Evolutionary conservation across 2,797 vertebrate species (phyloP).

Genomic region (Cyprinella venusta): DNA sequence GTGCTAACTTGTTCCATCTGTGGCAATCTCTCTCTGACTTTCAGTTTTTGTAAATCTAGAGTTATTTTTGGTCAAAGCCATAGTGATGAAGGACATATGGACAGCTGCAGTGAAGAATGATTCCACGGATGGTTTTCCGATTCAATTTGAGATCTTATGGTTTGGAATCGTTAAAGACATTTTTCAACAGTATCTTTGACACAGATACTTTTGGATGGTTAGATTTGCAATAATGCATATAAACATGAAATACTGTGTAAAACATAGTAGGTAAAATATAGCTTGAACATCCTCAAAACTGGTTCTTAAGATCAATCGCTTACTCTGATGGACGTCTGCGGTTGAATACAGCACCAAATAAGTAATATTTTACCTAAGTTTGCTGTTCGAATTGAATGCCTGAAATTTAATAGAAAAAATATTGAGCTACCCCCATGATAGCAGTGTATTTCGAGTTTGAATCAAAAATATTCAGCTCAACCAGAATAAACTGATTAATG

Average conservation of each 20-base stretch:
- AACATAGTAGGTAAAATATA: background rate
- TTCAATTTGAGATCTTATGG: conserved; percentile 34
- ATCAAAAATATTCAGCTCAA: background rate
- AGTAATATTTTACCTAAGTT: background rate
- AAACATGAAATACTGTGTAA: background rate
- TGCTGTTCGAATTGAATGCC: background rate
- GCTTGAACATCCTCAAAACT: background rate
- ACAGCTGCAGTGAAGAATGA: conserved; percentile 33
- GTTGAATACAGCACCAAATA: background rate
- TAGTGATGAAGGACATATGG: conserved; percentile 55
- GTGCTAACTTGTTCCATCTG: conserved; percentile 60
- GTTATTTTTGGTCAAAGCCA: conserved; percentile 57
- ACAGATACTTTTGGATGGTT: conserved; percentile 3
- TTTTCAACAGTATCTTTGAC: conserved; percentile 3
- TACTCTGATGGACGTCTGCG: background rate
- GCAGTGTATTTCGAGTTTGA: background rate
- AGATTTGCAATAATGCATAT: background rate
- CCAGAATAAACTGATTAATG: background rate
- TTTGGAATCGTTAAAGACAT: conserved; percentile 1
- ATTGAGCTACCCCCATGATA: background rate
- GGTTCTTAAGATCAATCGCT: background rate
- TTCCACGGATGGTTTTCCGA: conserved; percentile 38
- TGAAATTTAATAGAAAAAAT: background rate
- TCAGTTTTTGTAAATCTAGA: conserved; percentile 54
- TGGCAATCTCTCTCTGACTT: conserved; percentile 43